Conservation (phyloP, 2,113 vertebrate species). For the Diphyllodes magnificus region DNA sequence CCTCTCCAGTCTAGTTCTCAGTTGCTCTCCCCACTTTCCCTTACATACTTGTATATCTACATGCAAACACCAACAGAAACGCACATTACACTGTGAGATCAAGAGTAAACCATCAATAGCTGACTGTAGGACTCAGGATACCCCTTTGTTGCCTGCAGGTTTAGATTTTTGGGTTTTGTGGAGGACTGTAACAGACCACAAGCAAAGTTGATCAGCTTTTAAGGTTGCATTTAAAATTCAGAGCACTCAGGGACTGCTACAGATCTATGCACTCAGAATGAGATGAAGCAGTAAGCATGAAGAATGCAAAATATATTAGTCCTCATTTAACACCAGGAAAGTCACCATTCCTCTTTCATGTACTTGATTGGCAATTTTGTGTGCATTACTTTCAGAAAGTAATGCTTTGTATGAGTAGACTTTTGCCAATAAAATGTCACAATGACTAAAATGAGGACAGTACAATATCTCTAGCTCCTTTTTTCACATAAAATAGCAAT, state of each 20-base stretch:
- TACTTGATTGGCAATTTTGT: conserved; percentile 34
- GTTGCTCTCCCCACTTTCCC: background rate
- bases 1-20: background rate
- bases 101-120: background rate
- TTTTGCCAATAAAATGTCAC: conserved; percentile 49
- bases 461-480: conserved; percentile 15
- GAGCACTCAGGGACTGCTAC: background rate
- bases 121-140: background rate
- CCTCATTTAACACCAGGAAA: conserved; percentile 17
- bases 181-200: background rate
- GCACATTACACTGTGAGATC: background rate
- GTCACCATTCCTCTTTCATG: background rate
- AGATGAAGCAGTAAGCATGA: conserved; percentile 26
- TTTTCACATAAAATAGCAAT: conserved; percentile 29
- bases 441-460: background rate
- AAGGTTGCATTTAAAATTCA: conserved; percentile 37
- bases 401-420: conserved; percentile 11
- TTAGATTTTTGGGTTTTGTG: background rate
- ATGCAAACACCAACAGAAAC: background rate
- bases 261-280: background rate
- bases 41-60: background rate
- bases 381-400: conserved; percentile 32
- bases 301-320: conserved; percentile 28
- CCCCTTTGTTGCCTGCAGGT: background rate
- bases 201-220: background rate